These are phyloP conservation scores for Esox masquinongy DNA, from an alignment of 2,797 vertebrate genomes.

Conservation along the genomic window DNA sequence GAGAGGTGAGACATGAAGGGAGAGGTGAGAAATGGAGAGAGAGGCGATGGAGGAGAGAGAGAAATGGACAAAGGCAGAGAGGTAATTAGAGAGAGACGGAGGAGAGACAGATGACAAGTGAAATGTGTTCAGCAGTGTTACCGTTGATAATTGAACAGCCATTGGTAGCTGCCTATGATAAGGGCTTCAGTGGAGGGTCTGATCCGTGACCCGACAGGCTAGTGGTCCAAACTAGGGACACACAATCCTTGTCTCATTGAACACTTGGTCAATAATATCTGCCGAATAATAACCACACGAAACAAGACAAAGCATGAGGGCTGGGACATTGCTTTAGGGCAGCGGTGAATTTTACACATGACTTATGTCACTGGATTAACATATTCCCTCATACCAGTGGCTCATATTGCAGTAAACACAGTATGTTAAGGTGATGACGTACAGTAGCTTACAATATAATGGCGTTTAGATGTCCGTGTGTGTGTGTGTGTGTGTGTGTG, in stretches of 20 bases:
- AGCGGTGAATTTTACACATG: not conserved
- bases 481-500: not conserved
- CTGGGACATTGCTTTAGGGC: not conserved
- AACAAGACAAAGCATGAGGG: not conserved
- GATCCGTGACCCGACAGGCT: not conserved
- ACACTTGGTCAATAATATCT: not conserved
- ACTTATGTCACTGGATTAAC: conserved; percentile 2
- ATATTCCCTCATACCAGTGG: conserved; percentile 2
- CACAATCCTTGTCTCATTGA: conserved; percentile 3
- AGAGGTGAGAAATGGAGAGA: not conserved
- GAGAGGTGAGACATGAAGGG: not conserved
- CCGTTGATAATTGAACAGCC: not conserved
- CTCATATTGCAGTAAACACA: conserved; percentile 1
- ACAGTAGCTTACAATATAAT: not conserved
- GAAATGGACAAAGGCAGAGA: not conserved
- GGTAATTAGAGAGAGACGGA: not conserved
- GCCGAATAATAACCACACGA: not conserved
- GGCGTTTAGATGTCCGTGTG: not conserved
- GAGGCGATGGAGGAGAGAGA: conserved; percentile 10
- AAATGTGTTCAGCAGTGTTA: not conserved
- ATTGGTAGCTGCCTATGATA: not conserved
- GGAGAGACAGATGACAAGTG: not conserved
- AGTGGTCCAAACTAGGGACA: conserved; percentile 7
- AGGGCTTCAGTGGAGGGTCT: not conserved
- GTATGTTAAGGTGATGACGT: not conserved